Base-by-base conservation (phyloP, 2,113 vertebrate species). In the Urocolius indicus region DNA sequence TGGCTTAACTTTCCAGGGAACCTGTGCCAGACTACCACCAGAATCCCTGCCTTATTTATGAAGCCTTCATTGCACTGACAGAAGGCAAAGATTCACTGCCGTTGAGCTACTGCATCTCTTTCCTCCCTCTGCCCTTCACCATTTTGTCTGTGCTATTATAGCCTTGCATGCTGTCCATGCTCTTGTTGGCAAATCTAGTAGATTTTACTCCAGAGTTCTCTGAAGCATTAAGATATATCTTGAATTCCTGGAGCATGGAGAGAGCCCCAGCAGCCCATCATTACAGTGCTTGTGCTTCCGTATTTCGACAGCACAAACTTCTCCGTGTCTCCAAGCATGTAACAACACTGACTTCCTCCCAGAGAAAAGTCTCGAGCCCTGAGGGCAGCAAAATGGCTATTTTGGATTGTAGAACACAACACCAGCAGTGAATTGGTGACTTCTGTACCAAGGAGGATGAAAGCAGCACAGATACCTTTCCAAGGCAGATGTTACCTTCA, bases 91-190 rank as follows among this genome's bases (percentile, higher is more conserved):
- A 38, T n/a, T 66, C 14, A 14, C 24, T 43, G 30, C 36, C 30
- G n/a, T 59, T 45, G 24, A 74, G 9, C 2, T 11, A 27, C 11
- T 36, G 16, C 19, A 13, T 38, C 8, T 57, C 14, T 46, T 83
- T 79, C 17, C 21, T 76, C 13, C 45, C 13, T 29, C 54, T 55
- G 29, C 26, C 36, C 45, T 87, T 75, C 52, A 36, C 34, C 11
- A 59, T 4, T 68, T 19, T 63, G 45, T 16, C n/a, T 24, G 19
- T 0, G 0, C n/a, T 29, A 20, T 48, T 71, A 26, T 13, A 81
- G 17, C 41, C 30, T 20, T 62, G 34, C 20, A 9, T 12, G 6
- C 15, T 68, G 9, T 59, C 32, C 0, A 0, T 38, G 43, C 45
- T 59, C 15, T 24, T 24, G 12, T 20, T 20, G 29, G 48, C 22